These are phyloP conservation scores for Nephrotoma flavescens DNA, from an alignment of 2,888 invertebrate species.

Conservation along the genomic window DNA sequence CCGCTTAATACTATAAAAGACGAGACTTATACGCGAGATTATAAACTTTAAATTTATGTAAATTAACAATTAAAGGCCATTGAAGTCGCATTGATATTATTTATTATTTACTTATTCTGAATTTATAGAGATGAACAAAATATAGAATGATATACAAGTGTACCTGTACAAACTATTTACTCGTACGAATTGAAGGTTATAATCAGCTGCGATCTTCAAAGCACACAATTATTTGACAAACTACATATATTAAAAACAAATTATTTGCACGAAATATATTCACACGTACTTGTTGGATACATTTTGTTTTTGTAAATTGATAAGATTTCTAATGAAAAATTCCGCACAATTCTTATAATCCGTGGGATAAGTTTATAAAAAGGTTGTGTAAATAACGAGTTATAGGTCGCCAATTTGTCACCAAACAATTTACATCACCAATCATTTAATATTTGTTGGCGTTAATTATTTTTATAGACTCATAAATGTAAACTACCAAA, in stretches of 20 bases:
- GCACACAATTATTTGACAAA: neutral
- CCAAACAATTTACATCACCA: neutral
- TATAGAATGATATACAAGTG: neutral
- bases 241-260: neutral
- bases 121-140: neutral
- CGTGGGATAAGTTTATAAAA: neutral
- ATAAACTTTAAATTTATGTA: neutral
- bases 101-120: neutral
- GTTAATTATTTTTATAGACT: too few relatives aligned
- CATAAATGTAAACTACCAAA: too few relatives aligned
- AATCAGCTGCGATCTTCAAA: neutral
- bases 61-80: neutral
- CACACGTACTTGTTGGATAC: neutral
- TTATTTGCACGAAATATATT: neutral
- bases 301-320: neutral
- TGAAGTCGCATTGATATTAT: neutral
- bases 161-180: neutral
- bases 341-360: neutral
- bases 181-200: neutral
- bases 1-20: neutral
- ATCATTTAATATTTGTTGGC: too few relatives aligned
- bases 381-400: neutral
- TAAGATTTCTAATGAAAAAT: neutral
- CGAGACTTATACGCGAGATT: neutral
- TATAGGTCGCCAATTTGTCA: neutral